phyloP scores from a whole-genome alignment of 92 coral and sea anemone genomes.

The Pocillopora meandrina region DNA sequence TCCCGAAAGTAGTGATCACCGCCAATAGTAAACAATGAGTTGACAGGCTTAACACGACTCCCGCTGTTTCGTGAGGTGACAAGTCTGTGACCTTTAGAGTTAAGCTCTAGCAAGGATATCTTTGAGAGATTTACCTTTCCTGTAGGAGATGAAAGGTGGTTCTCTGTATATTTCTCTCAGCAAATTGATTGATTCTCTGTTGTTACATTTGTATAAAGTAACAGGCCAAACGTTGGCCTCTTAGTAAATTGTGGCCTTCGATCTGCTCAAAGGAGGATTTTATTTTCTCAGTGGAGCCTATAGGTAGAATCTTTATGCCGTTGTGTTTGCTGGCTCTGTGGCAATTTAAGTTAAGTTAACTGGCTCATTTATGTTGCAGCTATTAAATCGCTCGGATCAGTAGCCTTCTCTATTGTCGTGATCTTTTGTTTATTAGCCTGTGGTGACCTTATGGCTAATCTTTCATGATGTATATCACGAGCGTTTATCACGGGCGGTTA shows the following conservation, averaged over 20 bases:
- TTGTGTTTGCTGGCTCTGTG: constrained; percentile 18
- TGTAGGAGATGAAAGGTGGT: not conserved
- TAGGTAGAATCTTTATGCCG: not conserved
- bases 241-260: not conserved
- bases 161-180: not conserved
- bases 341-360: not conserved
- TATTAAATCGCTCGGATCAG: constrained; percentile 1
- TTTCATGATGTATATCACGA: not conserved
- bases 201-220: not conserved
- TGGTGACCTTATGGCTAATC: not conserved
- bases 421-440: not conserved
- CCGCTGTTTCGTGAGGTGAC: no score
- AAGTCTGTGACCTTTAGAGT: no score
- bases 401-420: not conserved
- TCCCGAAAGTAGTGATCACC: no score
- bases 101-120: no score
- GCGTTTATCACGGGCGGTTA: no score
- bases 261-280: not conserved
- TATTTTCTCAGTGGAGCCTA: not conserved
- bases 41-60: no score
- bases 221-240: not conserved
- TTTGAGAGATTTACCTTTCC: not conserved
- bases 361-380: constrained; percentile 7
- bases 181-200: not conserved
- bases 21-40: no score